Base-by-base conservation (phyloP, 2,113 vertebrate species). In the Lepus americanus region DNA sequence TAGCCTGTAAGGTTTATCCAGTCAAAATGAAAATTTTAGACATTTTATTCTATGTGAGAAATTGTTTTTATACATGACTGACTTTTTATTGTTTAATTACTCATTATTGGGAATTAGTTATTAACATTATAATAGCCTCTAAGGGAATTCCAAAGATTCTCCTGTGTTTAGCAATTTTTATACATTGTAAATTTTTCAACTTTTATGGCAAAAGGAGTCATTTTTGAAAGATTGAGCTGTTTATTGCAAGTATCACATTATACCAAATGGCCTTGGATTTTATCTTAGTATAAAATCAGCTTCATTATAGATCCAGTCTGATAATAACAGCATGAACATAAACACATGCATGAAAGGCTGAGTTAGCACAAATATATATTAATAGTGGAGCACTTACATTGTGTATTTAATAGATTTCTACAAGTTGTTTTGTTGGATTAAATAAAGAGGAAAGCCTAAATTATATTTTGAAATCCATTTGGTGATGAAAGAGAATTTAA, bases 381-480 rank as follows among this genome's bases (percentile, higher is more conserved):
- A 86, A 63, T 36, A 82, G 92, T 31, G 16, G 9, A 89, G 51
- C 20, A 64, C 82, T 76, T 90, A 55, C n/a, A 3, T 92, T 94
- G 59, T 82, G 51, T n/a, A 33, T 44, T 44, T 53, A 80, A 72
- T 91, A n/a, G 23, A 51, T 80, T 92, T 87, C 19, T 83, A 16
- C 13, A 70, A 80, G 63, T n/a, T 73, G 20, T 86, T 95, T 87
- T 80, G 2, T 88, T 92, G 33, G 29, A 70, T 95, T 92, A 87
- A 89, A 78, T 39, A 33, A 77, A 86, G 92, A 64, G 81, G 87
- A 88, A 92, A 88, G 27, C 19, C 55, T 74, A 59, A 87, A 33
- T 72, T 86, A 66, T 64, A 73, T 93, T 95, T 87, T 89, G 66
- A 85, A 74, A 74, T 93, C 6, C 25, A 80, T 84, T 95, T 70